Evolutionary conservation across 1,140 invertebrate genomes (phyloP), one percentile per base, ranked within the genome.

Genomic region (Dryas iulia): DNA sequence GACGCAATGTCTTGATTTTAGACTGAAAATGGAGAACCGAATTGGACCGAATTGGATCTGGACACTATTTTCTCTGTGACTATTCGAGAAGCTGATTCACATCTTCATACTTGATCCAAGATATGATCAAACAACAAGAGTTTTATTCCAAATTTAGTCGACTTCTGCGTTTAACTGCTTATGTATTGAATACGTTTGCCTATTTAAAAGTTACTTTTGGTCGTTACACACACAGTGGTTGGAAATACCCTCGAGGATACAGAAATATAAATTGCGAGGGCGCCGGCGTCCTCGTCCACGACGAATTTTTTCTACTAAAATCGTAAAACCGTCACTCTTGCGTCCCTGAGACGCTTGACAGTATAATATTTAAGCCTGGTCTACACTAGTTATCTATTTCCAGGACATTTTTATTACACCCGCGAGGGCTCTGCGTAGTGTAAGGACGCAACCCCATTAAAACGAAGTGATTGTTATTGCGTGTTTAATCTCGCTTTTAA

Each of bases 191-290:
- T 3, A 14, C 6, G 6, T 14, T 14, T 10, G 5, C 39, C 10
- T 18, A 2, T 47, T 18, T 18, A 8, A 47, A 6, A 21, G 2
- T 8, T 11, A 21, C 18, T 47, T 35, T 21, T 11, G 18, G 18
- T 21, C 18, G 0, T 47, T 47, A 14, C 7, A 47, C 0, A 39
- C 24, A 24, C n/a, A 53, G 8, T 21, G 26, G 59, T 28, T 21
- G 23, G 52, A 52, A 11, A 53, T 52, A 47, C 59, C 59, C 59
- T 21, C 2, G 59, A 11, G 59, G 10, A 53, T 62, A n/a, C 39
- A 18, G 59, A 62, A 62, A 62, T 53, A 62, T 62, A 62, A 11
- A 62, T 62, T 62, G 59, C 28, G 14, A 47, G 33, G 59, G 30
- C 59, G 5, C 59, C 39, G 59, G 30, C 59, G 5, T 39, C 39